Percentiles rank a stretch among this genome's conserved stretches.
Evolutionary conservation across 2,113 vertebrate genomes (phyloP).

Genomic region (Calidris pygmaea): DNA sequence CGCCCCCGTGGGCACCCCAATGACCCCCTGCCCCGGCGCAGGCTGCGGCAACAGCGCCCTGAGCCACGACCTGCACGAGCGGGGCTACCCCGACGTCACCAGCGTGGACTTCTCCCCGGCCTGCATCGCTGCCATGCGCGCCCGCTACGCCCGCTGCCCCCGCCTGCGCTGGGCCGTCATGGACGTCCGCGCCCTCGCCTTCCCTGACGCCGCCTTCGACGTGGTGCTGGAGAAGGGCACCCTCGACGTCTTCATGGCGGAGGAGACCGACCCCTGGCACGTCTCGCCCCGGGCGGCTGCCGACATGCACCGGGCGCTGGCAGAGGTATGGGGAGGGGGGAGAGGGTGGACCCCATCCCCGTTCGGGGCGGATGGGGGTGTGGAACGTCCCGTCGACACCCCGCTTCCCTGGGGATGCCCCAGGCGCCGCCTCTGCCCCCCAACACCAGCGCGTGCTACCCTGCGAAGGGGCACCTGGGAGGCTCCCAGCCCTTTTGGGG

Average conservation of each 20-base stretch:
- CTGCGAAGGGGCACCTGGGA: background rate
- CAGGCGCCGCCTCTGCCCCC: accelerated
- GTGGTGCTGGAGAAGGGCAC: constrained; percentile 91
- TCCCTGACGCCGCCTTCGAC: constrained; percentile 80
- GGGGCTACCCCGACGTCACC: constrained; percentile 83
- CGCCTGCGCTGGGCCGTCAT: constrained; percentile 88
- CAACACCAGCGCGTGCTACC: accelerated
- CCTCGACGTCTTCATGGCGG: constrained; percentile 87
- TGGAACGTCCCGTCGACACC: background rate
- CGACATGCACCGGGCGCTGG: constrained; percentile 79
- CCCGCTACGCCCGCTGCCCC: constrained; percentile 71
- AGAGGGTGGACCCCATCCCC: background rate
- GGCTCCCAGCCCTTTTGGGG: background rate
- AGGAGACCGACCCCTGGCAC: constrained; percentile 84
- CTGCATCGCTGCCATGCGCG: constrained; percentile 84
- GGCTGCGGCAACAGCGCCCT: constrained; percentile 93
- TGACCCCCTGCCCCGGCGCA: constrained; percentile 21
- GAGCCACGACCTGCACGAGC: constrained; percentile 81
- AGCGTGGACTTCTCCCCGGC: constrained; percentile 91
- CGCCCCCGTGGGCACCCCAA: background rate
- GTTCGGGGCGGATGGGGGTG: background rate
- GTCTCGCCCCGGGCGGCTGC: constrained; percentile 71
- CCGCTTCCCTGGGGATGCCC: background rate
- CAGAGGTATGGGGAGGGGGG: constrained; percentile 75
- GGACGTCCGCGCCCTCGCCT: constrained; percentile 82